phyloP scores from a whole-genome alignment of 2,797 vertebrate species.

The Glossophaga mutica region DNA sequence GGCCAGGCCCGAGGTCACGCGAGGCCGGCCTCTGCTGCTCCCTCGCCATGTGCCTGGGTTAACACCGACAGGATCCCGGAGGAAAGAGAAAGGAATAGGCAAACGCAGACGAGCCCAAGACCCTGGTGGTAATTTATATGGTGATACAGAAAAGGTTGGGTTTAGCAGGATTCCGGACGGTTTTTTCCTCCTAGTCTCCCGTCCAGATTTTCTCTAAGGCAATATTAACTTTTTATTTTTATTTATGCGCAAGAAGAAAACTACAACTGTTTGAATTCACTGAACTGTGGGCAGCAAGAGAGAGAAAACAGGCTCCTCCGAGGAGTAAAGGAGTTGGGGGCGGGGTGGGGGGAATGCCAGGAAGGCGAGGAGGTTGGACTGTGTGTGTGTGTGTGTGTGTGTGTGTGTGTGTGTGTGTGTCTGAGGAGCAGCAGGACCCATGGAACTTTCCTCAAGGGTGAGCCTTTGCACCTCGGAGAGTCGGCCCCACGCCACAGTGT shows the following conservation, averaged over 20 bases:
- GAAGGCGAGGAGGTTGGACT: neutral
- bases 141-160: neutral
- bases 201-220: neutral
- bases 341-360: accelerated
- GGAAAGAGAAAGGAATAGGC: neutral
- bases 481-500: neutral
- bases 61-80: neutral
- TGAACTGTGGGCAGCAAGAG: neutral
- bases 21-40: neutral
- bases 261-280: neutral
- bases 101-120: neutral
- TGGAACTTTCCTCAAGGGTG: neutral
- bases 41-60: no score
- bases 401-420: accelerated
- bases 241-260: neutral
- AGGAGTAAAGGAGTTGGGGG: neutral
- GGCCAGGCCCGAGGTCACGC: neutral
- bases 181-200: neutral
- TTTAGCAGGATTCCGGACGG: neutral
- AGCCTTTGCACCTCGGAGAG: neutral
- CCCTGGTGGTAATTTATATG: neutral
- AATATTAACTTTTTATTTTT: neutral
- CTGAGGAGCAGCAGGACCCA: neutral
- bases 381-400: accelerated
- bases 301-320: neutral